These are phyloP conservation scores for Phortica magna DNA, from an alignment of 2,888 invertebrate species.

Conservation along the genomic window DNA sequence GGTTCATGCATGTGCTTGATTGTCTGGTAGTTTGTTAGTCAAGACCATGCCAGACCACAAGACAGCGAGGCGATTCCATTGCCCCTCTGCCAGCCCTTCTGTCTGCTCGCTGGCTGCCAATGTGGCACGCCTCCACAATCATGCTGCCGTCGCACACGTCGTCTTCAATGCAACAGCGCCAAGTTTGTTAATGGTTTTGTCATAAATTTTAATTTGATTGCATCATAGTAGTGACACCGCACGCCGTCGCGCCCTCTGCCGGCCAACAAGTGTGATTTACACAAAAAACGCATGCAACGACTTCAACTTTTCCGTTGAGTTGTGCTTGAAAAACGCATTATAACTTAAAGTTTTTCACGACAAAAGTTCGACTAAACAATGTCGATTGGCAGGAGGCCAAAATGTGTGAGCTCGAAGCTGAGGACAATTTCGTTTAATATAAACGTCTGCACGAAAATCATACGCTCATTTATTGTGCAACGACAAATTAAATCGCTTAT, in stretches of 20 bases:
- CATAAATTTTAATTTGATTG: constrained; percentile 72
- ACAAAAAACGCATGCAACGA: background rate
- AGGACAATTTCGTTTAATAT: background rate
- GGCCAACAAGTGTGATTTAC: constrained; percentile 3
- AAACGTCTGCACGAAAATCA: background rate
- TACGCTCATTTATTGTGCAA: background rate
- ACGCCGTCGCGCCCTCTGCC: background rate
- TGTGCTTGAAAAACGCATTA: constrained; percentile 64
- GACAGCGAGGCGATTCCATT: background rate
- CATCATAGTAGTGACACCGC: constrained; percentile 44
- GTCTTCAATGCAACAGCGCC: constrained; percentile 45
- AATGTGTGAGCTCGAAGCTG: background rate
- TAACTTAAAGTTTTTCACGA: constrained; percentile 5
- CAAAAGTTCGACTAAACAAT: no score
- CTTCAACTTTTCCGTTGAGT: constrained; percentile 9
- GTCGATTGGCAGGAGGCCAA: background rate
- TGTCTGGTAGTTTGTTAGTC: background rate
- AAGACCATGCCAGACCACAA: background rate
- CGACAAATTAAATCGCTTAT: background rate
- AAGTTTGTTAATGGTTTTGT: constrained; percentile 68
- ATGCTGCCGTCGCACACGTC: background rate
- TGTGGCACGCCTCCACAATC: constrained; percentile 35
- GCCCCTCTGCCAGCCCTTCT: background rate
- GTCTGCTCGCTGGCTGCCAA: constrained; percentile 47
- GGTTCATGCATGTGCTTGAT: background rate